Percentiles rank a stretch among this genome's conserved stretches.
phyloP scores from a whole-genome alignment of 2,797 vertebrate genomes.

The Serranus cabrilla region DNA sequence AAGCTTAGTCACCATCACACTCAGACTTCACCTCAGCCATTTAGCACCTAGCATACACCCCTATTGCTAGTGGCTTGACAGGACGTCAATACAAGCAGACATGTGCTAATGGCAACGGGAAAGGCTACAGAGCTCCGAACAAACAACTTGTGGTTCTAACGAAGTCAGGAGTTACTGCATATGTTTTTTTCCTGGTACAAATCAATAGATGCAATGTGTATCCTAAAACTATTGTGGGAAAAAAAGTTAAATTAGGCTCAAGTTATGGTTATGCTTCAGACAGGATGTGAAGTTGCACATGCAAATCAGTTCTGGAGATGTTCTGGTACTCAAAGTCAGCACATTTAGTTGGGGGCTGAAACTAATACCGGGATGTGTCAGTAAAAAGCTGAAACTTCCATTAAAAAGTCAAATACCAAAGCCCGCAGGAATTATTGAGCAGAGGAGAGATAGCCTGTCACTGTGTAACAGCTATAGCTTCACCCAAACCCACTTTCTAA shows the following conservation, averaged over 20 bases:
- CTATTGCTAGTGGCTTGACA: slow-evolving; percentile 63
- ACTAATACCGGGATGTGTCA: slow-evolving; percentile 35
- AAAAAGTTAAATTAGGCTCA: slow-evolving; percentile 37
- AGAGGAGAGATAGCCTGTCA: slow-evolving; percentile 59
- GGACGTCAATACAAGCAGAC: slow-evolving; percentile 70
- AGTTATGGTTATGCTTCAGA: slow-evolving; percentile 26
- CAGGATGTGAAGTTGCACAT: slow-evolving; percentile 7
- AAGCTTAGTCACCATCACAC: slow-evolving; percentile 59
- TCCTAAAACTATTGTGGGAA: slow-evolving; percentile 22
- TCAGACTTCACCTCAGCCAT: slow-evolving; percentile 60
- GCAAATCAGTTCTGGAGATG: slow-evolving; percentile 39
- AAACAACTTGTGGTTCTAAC: slow-evolving; percentile 41
- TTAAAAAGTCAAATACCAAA: slow-evolving; percentile 65
- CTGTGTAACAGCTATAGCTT: slow-evolving; percentile 55
- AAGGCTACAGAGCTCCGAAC: slow-evolving; percentile 56
- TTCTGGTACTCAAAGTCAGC: slow-evolving; percentile 29
- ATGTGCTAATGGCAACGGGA: slow-evolving; percentile 69
- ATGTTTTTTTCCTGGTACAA: slow-evolving; percentile 6
- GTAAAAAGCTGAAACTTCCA: slow-evolving; percentile 47
- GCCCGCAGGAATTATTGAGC: slow-evolving; percentile 44
- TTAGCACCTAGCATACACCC: slow-evolving; percentile 57
- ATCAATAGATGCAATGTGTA: slow-evolving; percentile 57
- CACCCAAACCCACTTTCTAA: slow-evolving; percentile 66
- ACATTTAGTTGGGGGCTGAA: not conserved
- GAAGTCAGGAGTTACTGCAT: slow-evolving; percentile 18